A percentile compares a stretch with the other conserved stretches of the same genome.
phyloP scores from a whole-genome alignment of 2,797 vertebrate species.

The Microctenopoma lineatum region DNA sequence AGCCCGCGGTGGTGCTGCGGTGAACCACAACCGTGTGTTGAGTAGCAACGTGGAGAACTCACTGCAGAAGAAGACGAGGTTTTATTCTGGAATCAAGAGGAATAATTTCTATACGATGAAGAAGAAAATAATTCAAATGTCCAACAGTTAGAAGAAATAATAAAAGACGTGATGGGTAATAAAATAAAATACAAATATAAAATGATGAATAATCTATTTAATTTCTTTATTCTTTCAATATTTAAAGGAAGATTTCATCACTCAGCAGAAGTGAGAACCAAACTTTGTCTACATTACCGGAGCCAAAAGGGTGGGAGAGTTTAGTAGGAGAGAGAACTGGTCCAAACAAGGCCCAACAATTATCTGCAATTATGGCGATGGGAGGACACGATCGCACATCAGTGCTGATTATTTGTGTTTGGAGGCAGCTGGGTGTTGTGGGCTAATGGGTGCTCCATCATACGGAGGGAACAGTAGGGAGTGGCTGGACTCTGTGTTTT shows the following conservation, averaged over 20 bases:
- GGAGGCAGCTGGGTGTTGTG: slow-evolving; percentile 43
- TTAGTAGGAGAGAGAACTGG: slow-evolving; percentile 59
- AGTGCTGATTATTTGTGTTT: slow-evolving; percentile 81
- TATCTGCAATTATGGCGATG: slow-evolving; percentile 87
- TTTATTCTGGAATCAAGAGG: slow-evolving; percentile 5
- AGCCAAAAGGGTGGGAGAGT: slow-evolving; percentile 78
- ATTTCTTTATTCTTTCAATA: neutral
- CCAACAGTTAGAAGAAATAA: too few relatives aligned
- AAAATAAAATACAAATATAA: too few relatives aligned
- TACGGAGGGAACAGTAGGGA: slow-evolving; percentile 43
- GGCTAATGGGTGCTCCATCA: slow-evolving; percentile 63
- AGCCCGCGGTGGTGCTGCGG: slow-evolving; percentile 36
- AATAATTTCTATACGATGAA: too few relatives aligned
- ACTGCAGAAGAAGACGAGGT: slow-evolving; percentile 10
- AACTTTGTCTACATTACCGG: slow-evolving; percentile 64
- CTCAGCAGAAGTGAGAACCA: slow-evolving; percentile 39
- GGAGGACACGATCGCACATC: slow-evolving; percentile 81
- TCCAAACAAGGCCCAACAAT: slow-evolving; percentile 86
- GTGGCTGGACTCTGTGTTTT: slow-evolving; percentile 44
- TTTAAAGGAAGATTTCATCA: slow-evolving; percentile 1
- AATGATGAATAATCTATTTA: too few relatives aligned
- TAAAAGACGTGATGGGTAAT: too few relatives aligned
- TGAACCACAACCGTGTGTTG: slow-evolving; percentile 51
- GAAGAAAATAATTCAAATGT: too few relatives aligned
- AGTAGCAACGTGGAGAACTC: slow-evolving; percentile 34